phyloP scores from a whole-genome alignment of 2,113 vertebrate species.

The Silurus glanis region DNA sequence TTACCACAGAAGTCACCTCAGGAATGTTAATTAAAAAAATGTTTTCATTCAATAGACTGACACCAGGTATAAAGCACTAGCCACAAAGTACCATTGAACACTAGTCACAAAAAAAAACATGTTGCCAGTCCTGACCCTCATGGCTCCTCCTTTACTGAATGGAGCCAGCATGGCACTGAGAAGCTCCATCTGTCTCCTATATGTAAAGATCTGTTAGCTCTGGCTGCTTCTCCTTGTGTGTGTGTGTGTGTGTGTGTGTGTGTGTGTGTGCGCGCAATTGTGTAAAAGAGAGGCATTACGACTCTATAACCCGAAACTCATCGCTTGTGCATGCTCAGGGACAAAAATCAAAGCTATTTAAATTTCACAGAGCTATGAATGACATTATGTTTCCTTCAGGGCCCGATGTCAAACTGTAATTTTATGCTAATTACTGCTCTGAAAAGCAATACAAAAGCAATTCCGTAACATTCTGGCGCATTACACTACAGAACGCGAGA shows the following conservation, averaged over 20 bases:
- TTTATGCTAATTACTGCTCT: slow-evolving; percentile 68
- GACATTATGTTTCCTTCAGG: slow-evolving; percentile 54
- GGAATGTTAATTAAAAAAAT: slow-evolving; percentile 21
- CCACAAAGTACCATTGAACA: neutral
- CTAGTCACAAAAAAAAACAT: slow-evolving; percentile 24
- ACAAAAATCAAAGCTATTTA: slow-evolving; percentile 28
- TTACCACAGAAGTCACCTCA: neutral
- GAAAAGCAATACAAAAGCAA: slow-evolving; percentile 61
- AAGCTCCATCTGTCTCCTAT: slow-evolving; percentile 37
- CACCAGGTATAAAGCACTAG: neutral
- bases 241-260: slow-evolving; percentile 10
- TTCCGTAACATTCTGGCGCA: slow-evolving; percentile 64
- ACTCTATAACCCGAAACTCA: slow-evolving; percentile 11
- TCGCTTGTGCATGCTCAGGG: neutral
- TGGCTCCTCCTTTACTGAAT: slow-evolving; percentile 30
- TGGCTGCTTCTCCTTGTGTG: slow-evolving; percentile 16
- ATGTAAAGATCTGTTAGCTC: slow-evolving; percentile 27
- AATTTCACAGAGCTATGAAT: slow-evolving; percentile 26
- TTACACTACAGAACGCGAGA: slow-evolving; percentile 62
- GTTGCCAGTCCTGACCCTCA: slow-evolving; percentile 25
- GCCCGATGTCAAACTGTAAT: slow-evolving; percentile 63
- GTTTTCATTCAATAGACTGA: neutral
- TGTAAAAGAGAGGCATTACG: slow-evolving; percentile 70
- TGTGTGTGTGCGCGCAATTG: slow-evolving; percentile 19
- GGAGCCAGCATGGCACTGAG: slow-evolving; percentile 41